Evolutionary conservation across 2,888 invertebrate genomes (phyloP), one percentile per base, ranked within the genome.

Genomic region (Leucophora obtusa): DNA sequence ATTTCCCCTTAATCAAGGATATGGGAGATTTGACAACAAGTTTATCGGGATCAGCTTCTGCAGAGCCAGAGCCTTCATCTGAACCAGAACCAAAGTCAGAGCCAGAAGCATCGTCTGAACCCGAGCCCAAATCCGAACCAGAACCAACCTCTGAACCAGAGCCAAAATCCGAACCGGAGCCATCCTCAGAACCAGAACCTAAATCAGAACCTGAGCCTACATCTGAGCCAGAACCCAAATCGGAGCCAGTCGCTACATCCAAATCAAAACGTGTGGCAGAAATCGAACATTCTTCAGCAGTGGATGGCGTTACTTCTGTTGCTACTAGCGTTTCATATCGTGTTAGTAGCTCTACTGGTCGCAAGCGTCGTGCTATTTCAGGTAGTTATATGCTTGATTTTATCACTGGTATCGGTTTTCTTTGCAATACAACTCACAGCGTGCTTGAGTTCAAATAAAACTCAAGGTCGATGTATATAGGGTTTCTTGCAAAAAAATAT

Each of bases 271-370:
- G 93, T 58, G 92, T 93, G 0, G 93, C 93, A 0, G 87, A 91
- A 15, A 91, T 91, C 79, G 91, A 92, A 43, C 91, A 91, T 78
- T 91, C 91, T 50, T 88, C 91, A 10, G 82, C 83, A 14, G 92
- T 92, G 24, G 90, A 92, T 70, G 95, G 94, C 51, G 94, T 95
- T 28, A 93, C 94, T 0, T 88, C 89, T 0, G 95, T 95, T 11
- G 94, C 95, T 85, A 96, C 95, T 0, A 95, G 95, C 86, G 94
- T 96, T 3, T 95, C 95, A 0, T 96, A 94, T 88, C 93, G 94
- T 88, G 95, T 96, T 81, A 95, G 95, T 85, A 92, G 92, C 17
- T 92, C 91, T 81, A 77, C 87, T 76, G 91, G 91, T 38, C 87
- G 89, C 7, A 85, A 75, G 17, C 85, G 87, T n/a, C 86, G 89